Conservation (phyloP, 2,888 invertebrate genomes). For the Cheilosia soror region DNA sequence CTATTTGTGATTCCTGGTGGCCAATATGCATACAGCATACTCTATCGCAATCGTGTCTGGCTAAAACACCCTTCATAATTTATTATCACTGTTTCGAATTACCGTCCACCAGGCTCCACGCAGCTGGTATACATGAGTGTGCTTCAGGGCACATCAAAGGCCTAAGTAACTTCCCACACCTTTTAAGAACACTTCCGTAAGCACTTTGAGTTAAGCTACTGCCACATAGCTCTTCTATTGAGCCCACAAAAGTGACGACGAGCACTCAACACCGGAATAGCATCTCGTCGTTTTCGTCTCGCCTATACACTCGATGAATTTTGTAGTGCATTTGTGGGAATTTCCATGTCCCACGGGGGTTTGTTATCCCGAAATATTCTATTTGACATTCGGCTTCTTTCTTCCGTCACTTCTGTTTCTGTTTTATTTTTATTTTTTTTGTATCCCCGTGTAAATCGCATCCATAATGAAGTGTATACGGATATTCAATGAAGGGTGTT, state of each 20-base stretch:
- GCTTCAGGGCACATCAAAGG: conserved; percentile 58
- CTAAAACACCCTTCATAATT: conserved; percentile 55
- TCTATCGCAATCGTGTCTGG: conserved; percentile 1
- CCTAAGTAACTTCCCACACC: conserved; percentile 54
- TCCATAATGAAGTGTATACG: conserved; percentile 69
- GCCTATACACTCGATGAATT: conserved; percentile 43
- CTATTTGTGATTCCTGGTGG: background rate
- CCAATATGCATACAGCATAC: background rate
- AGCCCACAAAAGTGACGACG: conserved; percentile 6
- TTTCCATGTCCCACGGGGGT: conserved; percentile 63
- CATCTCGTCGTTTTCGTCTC: conserved; percentile 8
- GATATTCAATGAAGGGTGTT: conserved; percentile 67
- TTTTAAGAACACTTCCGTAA: conserved; percentile 63
- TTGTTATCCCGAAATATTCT: conserved; percentile 63
- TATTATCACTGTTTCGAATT: conserved; percentile 64
- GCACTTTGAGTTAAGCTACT: conserved; percentile 57
- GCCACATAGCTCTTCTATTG: conserved; percentile 13
- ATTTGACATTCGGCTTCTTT: conserved; percentile 64
- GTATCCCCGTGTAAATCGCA: conserved; percentile 56
- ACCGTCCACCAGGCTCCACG: conserved; percentile 35
- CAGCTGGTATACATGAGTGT: conserved; percentile 9
- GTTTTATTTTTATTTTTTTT: conserved; percentile 25
- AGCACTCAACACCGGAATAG: conserved; percentile 41
- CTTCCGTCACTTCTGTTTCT: conserved; percentile 9
- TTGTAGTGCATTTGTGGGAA: conserved; percentile 69